Conservation (phyloP, 2,888 invertebrate species). For the Lymantria monacha region DNA sequence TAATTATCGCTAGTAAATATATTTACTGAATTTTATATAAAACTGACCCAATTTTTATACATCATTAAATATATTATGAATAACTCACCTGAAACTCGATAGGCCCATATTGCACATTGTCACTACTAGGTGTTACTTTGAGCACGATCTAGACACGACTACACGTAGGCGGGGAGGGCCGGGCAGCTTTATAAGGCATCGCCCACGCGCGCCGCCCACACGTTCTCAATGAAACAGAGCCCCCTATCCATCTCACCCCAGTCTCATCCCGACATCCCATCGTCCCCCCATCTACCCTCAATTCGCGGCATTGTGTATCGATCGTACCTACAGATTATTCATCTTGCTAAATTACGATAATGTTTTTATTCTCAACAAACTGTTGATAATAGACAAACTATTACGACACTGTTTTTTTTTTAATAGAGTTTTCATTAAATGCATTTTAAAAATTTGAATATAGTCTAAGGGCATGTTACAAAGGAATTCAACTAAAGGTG, state of each 20-base stretch:
- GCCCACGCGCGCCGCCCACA: conserved; percentile 84
- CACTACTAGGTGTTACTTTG: conserved; percentile 50
- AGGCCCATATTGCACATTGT: conserved; percentile 64
- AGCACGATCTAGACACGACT: conserved; percentile 62
- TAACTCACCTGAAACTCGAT: conserved; percentile 62
- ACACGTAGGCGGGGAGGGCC: conserved; percentile 59
- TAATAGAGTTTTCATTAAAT: background rate
- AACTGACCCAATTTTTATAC: background rate
- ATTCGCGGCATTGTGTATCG: conserved; percentile 65
- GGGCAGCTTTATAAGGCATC: conserved; percentile 71
- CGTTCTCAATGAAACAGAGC: conserved; percentile 85
- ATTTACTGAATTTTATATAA: background rate
- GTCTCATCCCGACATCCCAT: conserved; percentile 36
- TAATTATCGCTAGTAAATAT: background rate
- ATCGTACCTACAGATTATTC: conserved; percentile 76
- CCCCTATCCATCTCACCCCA: conserved; percentile 41
- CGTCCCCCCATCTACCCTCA: conserved; percentile 38
- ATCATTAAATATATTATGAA: conserved; percentile 1
- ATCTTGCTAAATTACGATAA: conserved; percentile 65
- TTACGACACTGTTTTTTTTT: background rate
- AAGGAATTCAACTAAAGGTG: no score
- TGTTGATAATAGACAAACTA: conserved; percentile 13
- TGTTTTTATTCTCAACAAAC: conserved; percentile 38
- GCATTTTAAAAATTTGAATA: no score
- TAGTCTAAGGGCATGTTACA: no score